Base-by-base conservation (phyloP, 1,140 invertebrate species). In the Calephelis virginiensis region DNA sequence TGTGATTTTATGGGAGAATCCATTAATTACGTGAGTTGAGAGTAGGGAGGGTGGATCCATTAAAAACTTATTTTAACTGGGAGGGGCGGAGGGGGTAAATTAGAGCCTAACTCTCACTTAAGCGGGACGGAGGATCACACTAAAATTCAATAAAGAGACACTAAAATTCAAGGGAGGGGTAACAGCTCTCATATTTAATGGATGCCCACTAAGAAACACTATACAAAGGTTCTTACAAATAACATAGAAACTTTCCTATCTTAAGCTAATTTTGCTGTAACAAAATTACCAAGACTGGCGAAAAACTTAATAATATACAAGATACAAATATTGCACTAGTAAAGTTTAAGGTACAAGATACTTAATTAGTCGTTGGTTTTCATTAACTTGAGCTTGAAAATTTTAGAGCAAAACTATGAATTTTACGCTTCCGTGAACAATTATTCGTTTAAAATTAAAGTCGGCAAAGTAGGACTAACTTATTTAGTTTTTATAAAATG, bases 291-390 rank as follows among this genome's bases (percentile, higher is more conserved):
- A 91, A 91, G 88, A 91, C 83, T 82, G 60, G 43, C n/a, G 40
- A 43, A 53, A 10, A 14, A 40, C 60, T 46, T 78, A 63, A 72
- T 72, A 68, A 49, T 74, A 72, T 69, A 70, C 40, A 28, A 64
- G 49, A 66, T 66, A 43, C 40, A 72, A 48, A 71, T 68, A 59
- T 71, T 75, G 74, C 61, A 69, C 72, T 76, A 72, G 65, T 65
- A 61, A 68, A 66, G 70, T 77, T 79, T 80, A 78, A 89, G 75
- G 84, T 89, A 86, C 79, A 76, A 69, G 70, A 75, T 68, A 77
- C 85, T 88, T 83, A 88, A 87, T 83, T 90, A 91, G 79, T 89
- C 85, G 86, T 86, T 89, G 86, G 86, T 90, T 80, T 82, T 80
- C 67, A 83, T 80, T 17, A 56, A 37, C 28, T 56, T 56, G 53